A percentile compares a stretch with the other conserved stretches of the same genome.
phyloP scores from a whole-genome alignment of 1,140 invertebrate species.

The Macrotrachela quadricornifera region DNA sequence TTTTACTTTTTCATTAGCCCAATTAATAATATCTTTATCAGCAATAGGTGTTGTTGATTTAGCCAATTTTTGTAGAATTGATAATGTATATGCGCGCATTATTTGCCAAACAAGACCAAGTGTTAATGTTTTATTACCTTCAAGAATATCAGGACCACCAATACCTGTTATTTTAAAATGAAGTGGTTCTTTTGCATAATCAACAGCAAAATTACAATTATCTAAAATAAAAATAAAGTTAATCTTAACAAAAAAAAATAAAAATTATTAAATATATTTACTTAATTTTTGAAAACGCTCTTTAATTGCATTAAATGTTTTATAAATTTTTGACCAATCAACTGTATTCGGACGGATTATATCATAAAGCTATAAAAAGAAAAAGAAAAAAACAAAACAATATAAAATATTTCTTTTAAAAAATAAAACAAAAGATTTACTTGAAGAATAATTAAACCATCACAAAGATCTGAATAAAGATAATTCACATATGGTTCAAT shows the following conservation, averaged over 20 bases:
- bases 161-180: slow-evolving; percentile 90
- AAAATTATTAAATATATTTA: not conserved
- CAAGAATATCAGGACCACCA: slow-evolving; percentile 79
- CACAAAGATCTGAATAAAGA: slow-evolving; percentile 85
- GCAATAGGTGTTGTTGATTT: slow-evolving; percentile 47
- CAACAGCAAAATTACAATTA: slow-evolving; percentile 95
- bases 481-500: slow-evolving; percentile 84
- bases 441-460: slow-evolving; percentile 82
- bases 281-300: slow-evolving; percentile 18
- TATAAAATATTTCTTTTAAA: not conserved
- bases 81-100: slow-evolving; percentile 91
- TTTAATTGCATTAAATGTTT: slow-evolving; percentile 16
- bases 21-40: slow-evolving; percentile 81
- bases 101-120: slow-evolving; percentile 91
- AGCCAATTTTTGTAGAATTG: slow-evolving; percentile 68
- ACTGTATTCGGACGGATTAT: slow-evolving; percentile 87
- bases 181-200: slow-evolving; percentile 60
- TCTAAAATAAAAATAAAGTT: slow-evolving; percentile 47
- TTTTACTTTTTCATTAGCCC: slow-evolving; percentile 77
- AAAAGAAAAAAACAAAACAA: not conserved
- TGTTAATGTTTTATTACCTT: slow-evolving; percentile 86
- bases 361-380: slow-evolving; percentile 55
- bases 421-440: slow-evolving; percentile 14
- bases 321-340: slow-evolving; percentile 74
- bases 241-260: no score